Evolutionary conservation across 2,797 vertebrate genomes (phyloP).

Genomic region (Otolemur crassicaudatus): DNA sequence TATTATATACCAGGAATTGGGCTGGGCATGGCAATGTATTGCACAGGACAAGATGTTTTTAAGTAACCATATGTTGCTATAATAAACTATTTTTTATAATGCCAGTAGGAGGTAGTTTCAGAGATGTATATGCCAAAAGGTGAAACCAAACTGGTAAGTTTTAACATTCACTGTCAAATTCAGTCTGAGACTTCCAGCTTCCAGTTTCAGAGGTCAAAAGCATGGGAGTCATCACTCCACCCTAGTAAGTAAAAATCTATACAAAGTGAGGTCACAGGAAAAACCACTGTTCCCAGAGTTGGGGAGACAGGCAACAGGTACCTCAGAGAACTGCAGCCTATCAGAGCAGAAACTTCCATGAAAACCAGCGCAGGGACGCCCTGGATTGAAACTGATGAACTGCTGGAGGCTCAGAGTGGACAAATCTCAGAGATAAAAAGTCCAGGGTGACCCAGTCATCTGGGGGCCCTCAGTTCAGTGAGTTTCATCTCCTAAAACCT

Average conservation of each 20-base stretch:
- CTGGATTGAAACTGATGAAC: neutral
- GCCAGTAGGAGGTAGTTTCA: neutral
- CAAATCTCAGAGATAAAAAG: neutral
- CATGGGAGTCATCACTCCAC: neutral
- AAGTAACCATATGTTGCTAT: neutral
- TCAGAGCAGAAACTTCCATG: neutral
- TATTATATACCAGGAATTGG: neutral
- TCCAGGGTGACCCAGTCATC: neutral
- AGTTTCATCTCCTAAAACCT: neutral
- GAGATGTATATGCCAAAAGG: neutral
- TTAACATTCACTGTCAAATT: neutral
- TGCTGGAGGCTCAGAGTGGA: neutral
- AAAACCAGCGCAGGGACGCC: too few species aligned
- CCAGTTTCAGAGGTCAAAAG: too few species aligned
- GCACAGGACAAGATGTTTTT: neutral
- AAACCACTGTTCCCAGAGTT: neutral
- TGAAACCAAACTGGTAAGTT: constrained; percentile 24
- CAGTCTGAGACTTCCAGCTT: neutral
- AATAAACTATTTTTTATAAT: constrained; percentile 35
- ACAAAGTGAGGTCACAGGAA: neutral
- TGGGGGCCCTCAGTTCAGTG: neutral
- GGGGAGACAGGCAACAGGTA: neutral
- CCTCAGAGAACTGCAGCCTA: neutral
- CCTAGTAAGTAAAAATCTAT: too few species aligned
- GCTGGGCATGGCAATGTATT: neutral